Conservation (phyloP, 2,797 vertebrate genomes). For the Falco columbarius region DNA sequence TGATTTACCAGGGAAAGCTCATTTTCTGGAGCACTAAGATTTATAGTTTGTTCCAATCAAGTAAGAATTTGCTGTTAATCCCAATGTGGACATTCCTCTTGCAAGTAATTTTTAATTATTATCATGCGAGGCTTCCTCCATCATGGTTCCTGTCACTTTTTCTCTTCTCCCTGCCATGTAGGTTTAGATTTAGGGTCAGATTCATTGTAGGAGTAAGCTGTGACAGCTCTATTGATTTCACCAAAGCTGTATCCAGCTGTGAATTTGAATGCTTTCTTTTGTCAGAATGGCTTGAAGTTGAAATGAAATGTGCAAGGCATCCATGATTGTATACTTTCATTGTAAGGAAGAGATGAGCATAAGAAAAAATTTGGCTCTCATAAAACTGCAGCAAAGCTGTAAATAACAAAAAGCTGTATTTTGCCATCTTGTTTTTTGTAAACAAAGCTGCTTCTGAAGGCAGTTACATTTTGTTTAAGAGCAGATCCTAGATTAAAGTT, state of each 20-base stretch:
- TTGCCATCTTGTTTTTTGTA: neutral
- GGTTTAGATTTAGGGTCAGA: neutral
- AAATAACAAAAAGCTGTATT: neutral
- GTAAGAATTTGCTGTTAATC: neutral
- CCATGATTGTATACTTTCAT: neutral
- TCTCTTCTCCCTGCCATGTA: neutral
- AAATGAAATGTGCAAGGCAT: neutral
- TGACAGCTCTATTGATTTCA: neutral
- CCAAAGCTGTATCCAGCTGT: neutral
- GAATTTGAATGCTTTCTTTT: slow-evolving; percentile 15
- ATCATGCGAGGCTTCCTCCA: neutral
- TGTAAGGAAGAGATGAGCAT: neutral
- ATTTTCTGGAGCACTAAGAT: neutral
- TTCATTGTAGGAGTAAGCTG: neutral
- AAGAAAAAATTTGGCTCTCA: neutral
- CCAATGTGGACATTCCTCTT: neutral
- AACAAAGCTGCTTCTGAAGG: neutral
- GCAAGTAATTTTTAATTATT: neutral
- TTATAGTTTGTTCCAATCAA: neutral
- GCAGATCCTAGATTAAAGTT: neutral
- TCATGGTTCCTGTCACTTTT: neutral
- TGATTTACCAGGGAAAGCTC: neutral
- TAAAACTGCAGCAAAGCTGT: neutral
- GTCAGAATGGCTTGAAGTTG: neutral
- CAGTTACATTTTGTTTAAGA: neutral